Evolutionary conservation across 2,113 vertebrate genomes (phyloP), one percentile per base, ranked within the genome.

Genomic region (Greenwoodochromis staneri): DNA sequence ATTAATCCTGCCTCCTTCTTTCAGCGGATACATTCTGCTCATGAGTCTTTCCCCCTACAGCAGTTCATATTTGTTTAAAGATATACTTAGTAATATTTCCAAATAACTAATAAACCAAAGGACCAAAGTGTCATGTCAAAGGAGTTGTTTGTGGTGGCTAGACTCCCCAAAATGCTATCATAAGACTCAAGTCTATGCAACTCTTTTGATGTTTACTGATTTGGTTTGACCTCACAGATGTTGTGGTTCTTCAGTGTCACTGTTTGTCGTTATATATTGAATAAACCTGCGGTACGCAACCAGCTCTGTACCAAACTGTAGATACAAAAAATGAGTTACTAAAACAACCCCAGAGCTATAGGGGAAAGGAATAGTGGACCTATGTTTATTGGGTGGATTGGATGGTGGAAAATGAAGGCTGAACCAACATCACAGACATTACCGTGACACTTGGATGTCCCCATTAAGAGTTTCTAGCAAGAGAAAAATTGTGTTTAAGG

Each of bases 1-100:
- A 88, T 95, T 94, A 94, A 94, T 88, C 92, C 86, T 57, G 82
- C 73, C 76, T 38, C 76, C 80, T 85, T 88, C 83, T 81, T 88
- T 91, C 87, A 54, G 81, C 14, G 12, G 61, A 87, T 80, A 34
- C 69, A 27, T 7, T 90, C 83, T 86, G 85, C 54, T 69, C 59
- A 17, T 85, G 84, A 83, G 83, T 83, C 54, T 31, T 47, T 19
- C 13, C 38, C 5, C 16, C 19, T 17, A 42, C 34, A 42, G 69
- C 6, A 27, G 24, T 82, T 73, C 24, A 73, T 45, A 71, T 42
- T 42, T 42, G 47, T 78, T 85, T 87, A 71, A 69, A 61, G 69
- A 78, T 51, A 6, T 9, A 63, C 5, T 7, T 54, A 59, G 17
- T 73, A 57, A 59, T 47, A 42, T 51, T 80, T 81, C 21, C 40